Evolutionary conservation across 1,140 invertebrate species (phyloP).

Genomic region (Mamestra configurata): DNA sequence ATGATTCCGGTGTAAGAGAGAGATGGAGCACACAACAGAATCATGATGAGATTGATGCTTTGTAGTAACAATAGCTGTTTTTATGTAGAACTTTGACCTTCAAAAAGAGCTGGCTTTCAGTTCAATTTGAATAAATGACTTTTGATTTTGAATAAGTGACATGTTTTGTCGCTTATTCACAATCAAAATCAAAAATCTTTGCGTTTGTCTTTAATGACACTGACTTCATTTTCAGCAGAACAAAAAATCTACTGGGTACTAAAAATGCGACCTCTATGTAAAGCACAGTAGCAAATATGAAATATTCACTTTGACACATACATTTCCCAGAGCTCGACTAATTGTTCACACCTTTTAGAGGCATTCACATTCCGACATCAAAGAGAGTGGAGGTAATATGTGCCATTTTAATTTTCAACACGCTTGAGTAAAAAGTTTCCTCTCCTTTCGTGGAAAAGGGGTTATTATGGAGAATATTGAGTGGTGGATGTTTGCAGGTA

Average conservation of each 20-base stretch:
- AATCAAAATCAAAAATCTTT: too few species aligned
- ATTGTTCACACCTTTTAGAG: constrained; percentile 34
- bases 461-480: not conserved
- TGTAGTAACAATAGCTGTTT: too few species aligned
- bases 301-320: not conserved
- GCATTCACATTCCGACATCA: not conserved
- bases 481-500: not conserved
- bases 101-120: too few species aligned
- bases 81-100: too few species aligned
- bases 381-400: not conserved
- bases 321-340: not conserved
- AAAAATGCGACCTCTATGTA: not conserved
- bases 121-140: too few species aligned
- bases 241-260: not conserved
- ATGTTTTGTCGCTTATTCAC: too few species aligned
- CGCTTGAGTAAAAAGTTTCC: not conserved
- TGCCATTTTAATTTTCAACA: constrained; percentile 3
- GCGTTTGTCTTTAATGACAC: too few species aligned
- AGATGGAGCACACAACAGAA: too few species aligned
- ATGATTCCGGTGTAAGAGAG: too few species aligned
- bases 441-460: not conserved
- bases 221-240: too few species aligned
- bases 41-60: too few species aligned
- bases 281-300: not conserved
- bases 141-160: too few species aligned